These are phyloP conservation scores for Hydropsyche betteni DNA, from an alignment of 2,888 invertebrate species.

Conservation along the genomic window DNA sequence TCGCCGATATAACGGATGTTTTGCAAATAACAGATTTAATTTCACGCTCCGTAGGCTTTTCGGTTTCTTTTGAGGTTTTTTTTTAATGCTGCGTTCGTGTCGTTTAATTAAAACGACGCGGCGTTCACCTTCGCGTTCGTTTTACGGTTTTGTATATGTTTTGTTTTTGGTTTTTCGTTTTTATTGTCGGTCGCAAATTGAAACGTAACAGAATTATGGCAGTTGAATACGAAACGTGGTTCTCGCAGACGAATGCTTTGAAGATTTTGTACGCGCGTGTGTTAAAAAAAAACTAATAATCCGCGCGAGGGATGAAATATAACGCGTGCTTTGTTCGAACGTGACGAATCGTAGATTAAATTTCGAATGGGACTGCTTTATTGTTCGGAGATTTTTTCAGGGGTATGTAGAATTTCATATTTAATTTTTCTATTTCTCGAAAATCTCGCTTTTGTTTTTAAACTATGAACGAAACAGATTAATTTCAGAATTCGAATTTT, in stretches of 20 bases:
- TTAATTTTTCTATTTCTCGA: too few species aligned
- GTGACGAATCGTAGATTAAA: too few species aligned
- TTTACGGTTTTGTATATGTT: background rate
- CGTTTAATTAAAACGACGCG: constrained; percentile 10
- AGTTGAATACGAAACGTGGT: background rate
- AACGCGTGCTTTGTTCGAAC: too few species aligned
- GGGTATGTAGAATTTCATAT: too few species aligned
- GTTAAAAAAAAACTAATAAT: too few species aligned
- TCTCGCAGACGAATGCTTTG: background rate
- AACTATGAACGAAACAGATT: too few species aligned
- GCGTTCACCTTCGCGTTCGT: background rate
- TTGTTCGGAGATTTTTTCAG: too few species aligned
- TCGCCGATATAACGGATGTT: constrained; percentile 42
- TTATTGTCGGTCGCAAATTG: constrained; percentile 16
- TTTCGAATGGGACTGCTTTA: too few species aligned
- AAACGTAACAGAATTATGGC: constrained; percentile 20
- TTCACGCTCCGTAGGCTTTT: constrained; percentile 44
- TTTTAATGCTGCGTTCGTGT: background rate
- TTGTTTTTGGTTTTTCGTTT: background rate
- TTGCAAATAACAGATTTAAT: constrained; percentile 41
- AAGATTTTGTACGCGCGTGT: background rate
- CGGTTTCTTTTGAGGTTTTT: background rate
- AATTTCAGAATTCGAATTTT: too few species aligned
- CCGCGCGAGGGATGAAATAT: too few species aligned
- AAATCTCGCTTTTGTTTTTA: too few species aligned